Evolutionary conservation across 2,888 invertebrate species (phyloP), one percentile per base, ranked within the genome.

Genomic region (Trissonchulus sp.): DNA sequence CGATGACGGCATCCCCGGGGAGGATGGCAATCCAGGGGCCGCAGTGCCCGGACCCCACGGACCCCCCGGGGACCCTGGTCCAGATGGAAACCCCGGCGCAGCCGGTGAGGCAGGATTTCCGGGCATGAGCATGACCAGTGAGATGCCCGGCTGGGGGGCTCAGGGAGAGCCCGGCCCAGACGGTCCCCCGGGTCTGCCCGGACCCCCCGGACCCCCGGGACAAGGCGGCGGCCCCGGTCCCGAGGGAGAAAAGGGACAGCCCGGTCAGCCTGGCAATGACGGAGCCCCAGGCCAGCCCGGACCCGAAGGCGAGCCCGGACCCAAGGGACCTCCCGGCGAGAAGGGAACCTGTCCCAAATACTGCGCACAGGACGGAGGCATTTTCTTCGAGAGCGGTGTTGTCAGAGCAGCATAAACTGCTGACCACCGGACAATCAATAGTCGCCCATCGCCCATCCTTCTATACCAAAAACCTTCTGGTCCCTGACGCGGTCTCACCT

Each of bases 221-320:
- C 2, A 2, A 2, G 68, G 34, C 34, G 74, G 74, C n/a, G 3
- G 23, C 2, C 36, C 69, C 35, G 74, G 74, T 3, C 65, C 68
- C 2, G 34, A 65, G 34, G 74, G 74, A 28, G 65, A 74, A 3
- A 69, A 69, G 37, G 71, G 71, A 35, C 71, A 30, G 36, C 71
- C 71, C 37, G 77, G 77, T 15, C 69, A 76, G 31, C 76, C 76
- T 37, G 63, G 73, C 37, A 68, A 62, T 34, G 68, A 76, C 48
- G 76, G 76, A 18, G 35, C 65, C 30, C 80, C 69, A 76, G 78
- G 78, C 30, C 15, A 18, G 3, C 72, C 62, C 3, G 78, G 78
- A 8, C 28, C 60, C 18, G 76, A 63, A 18, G 77, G 78, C 0
- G 63, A 68, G 62, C 71, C 72, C 1, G 78, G 78, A 74, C 68